These are phyloP conservation scores for Narcine bancroftii DNA, from an alignment of 2,113 vertebrate genomes.

Conservation along the genomic window DNA sequence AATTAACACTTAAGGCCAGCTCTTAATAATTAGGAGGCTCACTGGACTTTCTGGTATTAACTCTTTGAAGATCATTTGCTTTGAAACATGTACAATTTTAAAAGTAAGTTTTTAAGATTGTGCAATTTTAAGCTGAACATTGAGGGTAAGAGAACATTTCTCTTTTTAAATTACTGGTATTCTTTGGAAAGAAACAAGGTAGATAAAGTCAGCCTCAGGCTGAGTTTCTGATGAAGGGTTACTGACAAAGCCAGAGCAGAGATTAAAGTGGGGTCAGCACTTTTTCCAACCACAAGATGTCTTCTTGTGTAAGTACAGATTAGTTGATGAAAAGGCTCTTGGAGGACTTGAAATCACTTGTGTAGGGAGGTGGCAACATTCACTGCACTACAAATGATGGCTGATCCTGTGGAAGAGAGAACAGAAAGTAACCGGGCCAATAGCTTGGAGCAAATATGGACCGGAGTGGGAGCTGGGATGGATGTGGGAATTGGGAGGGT, in stretches of 20 bases:
- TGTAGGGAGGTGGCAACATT: background rate
- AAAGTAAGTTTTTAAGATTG: background rate
- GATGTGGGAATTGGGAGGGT: background rate
- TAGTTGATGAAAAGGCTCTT: background rate
- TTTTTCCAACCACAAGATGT: background rate
- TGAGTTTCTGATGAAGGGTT: background rate
- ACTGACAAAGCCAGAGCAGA: background rate
- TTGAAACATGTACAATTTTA: background rate
- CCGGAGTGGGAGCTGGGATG: background rate
- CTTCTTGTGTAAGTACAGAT: conserved; percentile 18
- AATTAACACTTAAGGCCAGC: background rate
- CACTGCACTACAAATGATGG: background rate
- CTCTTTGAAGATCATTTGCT: background rate
- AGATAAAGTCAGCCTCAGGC: background rate
- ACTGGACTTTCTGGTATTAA: conserved; percentile 4
- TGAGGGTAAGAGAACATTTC: background rate
- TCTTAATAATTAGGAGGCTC: background rate
- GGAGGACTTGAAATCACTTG: background rate
- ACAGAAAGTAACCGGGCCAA: background rate
- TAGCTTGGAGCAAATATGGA: background rate
- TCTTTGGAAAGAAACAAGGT: background rate
- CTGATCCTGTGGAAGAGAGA: background rate
- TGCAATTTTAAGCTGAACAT: background rate
- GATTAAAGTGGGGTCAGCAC: background rate
- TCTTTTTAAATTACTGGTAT: background rate